A percentile compares a stretch with the other conserved stretches of the same genome.
Evolutionary conservation across 1,140 invertebrate genomes (phyloP).

Genomic region (Drosophila kohkoa): DNA sequence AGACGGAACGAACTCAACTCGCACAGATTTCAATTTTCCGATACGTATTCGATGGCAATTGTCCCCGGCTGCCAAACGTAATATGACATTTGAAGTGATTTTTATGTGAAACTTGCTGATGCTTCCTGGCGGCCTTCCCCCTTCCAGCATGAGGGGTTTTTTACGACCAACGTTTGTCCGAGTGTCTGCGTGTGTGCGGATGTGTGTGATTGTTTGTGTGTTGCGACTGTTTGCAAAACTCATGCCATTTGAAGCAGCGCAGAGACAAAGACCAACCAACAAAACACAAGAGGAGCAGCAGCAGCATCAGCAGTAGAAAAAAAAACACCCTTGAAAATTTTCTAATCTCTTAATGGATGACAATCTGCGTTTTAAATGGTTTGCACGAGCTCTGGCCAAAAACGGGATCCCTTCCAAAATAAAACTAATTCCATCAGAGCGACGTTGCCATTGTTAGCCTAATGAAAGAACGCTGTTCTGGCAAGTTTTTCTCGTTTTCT

Average conservation of each 20-base stretch:
- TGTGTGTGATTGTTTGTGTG: slow-evolving; percentile 53
- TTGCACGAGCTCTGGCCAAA: slow-evolving; percentile 58
- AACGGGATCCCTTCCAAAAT: slow-evolving; percentile 56
- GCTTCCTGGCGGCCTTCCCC: slow-evolving; percentile 47
- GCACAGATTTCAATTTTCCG: slow-evolving; percentile 79
- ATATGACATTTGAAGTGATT: slow-evolving; percentile 83
- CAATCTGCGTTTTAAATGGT: slow-evolving; percentile 83
- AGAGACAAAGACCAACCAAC: slow-evolving; percentile 68
- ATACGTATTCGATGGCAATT: slow-evolving; percentile 77
- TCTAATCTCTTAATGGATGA: slow-evolving; percentile 83
- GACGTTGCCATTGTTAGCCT: slow-evolving; percentile 70
- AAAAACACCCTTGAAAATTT: slow-evolving; percentile 77
- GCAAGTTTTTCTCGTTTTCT: slow-evolving; percentile 46
- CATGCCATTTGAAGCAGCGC: slow-evolving; percentile 57
- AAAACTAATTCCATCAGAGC: slow-evolving; percentile 81
- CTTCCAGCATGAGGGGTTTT: slow-evolving; percentile 25
- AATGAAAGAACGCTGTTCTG: slow-evolving; percentile 80
- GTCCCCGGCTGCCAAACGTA: slow-evolving; percentile 64
- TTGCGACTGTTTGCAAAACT: slow-evolving; percentile 71
- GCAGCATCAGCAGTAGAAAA: slow-evolving; percentile 17
- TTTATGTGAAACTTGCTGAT: slow-evolving; percentile 81
- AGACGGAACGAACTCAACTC: slow-evolving; percentile 18
- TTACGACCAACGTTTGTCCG: slow-evolving; percentile 56
- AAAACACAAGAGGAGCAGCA: slow-evolving; percentile 4
- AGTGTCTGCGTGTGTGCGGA: slow-evolving; percentile 32